Conservation (phyloP, 2,888 invertebrate genomes). For the Athalia cordata region DNA sequence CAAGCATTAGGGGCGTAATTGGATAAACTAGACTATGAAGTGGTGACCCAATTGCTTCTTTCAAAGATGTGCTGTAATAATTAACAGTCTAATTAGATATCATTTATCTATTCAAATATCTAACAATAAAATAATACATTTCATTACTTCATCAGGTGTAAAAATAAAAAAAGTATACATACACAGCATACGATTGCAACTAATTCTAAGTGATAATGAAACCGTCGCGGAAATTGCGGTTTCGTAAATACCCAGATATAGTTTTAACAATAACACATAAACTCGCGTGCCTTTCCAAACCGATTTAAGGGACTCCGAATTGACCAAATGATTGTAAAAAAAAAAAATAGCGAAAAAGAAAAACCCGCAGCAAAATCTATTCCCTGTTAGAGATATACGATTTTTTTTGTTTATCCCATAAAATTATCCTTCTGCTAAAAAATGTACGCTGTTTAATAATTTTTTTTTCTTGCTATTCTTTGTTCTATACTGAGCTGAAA, state of each 20-base stretch:
- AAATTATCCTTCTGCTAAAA: too few relatives aligned
- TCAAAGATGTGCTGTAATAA: too few relatives aligned
- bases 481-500: too few relatives aligned
- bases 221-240: constrained; percentile 16
- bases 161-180: neutral
- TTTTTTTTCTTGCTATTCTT: too few relatives aligned
- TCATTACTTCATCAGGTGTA: neutral
- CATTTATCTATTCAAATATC: too few relatives aligned
- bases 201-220: neutral
- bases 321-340: neutral
- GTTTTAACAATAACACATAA: neutral
- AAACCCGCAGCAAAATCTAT: too few relatives aligned
- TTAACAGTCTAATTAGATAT: neutral
- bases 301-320: neutral
- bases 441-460: too few relatives aligned
- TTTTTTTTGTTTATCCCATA: too few relatives aligned
- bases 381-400: too few relatives aligned
- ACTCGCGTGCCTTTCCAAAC: neutral
- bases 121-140: too few relatives aligned
- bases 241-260: neutral
- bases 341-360: too few relatives aligned
- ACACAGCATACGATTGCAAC: neutral
- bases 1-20: too few relatives aligned
- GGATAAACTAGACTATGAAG: neutral
- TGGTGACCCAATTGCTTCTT: neutral